Base-by-base conservation (phyloP, 1,140 invertebrate species). In the Nautilus pompilius region DNA sequence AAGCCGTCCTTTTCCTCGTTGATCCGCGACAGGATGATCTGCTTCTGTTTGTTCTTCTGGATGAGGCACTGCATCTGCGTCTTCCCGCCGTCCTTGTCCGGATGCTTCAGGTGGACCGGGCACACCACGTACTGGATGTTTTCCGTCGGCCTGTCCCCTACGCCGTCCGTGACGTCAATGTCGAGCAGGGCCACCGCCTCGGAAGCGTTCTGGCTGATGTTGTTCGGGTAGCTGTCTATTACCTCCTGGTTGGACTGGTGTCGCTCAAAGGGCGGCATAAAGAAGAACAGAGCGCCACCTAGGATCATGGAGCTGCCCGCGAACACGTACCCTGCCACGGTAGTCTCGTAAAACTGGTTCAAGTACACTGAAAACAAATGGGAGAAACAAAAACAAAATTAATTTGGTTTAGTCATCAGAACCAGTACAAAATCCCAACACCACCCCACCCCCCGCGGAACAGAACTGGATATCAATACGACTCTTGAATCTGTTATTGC, bases 61-160 rank as follows among this genome's bases (percentile, higher is more conserved):
- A 76, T 70, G 62, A 73, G 73, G 61, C 77, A 76, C 68, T 79
- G 75, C 65, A 76, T 71, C 67, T 76, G 74, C 41, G 74, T 74
- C 46, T 73, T 73, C 30, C 68, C 68, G 15, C 65, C 63, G 49
- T 75, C 73, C 57, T 73, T 73, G 6, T 63, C 63, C 15, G 62
- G 66, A 13, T 68, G 65, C 72, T 75, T 75, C 33, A 75, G 65
- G 46, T 72, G 56, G 13, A 71, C 69, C 26, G 70, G 73, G 10
- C 71, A 70, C 26, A 75, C 68, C 51, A 71, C 72, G 48, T 71
- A 75, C 60, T 75, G 73, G 30, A 71, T 69, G 59, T 75, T 75
- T 51, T 75, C 73, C 22, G 73, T 57, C 8, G 73, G 75, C 57
- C 75, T 78, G 15, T 70, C 71, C n/a, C 66, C 69, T 56, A 70